Evolutionary conservation across 2,797 vertebrate species (phyloP).

Genomic region (Dicrostonyx torquatus): DNA sequence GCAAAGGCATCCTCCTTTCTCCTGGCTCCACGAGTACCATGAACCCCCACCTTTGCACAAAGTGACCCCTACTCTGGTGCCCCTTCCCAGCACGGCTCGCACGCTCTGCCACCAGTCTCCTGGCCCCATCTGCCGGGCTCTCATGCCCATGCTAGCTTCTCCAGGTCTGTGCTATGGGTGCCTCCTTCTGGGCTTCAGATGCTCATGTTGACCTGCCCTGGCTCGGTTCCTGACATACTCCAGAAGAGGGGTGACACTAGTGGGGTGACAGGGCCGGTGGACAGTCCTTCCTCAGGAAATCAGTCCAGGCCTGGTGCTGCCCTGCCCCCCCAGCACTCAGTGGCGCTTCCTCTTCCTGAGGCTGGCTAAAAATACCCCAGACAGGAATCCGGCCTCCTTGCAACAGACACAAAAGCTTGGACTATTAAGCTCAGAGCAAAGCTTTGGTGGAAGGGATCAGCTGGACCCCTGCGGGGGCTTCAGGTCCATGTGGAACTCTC

Average conservation of each 20-base stretch:
- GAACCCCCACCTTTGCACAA: fast-evolving
- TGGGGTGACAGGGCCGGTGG: background rate
- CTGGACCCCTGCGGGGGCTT: background rate
- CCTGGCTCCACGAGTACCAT: fast-evolving
- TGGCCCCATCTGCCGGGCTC: background rate
- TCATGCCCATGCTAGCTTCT: background rate
- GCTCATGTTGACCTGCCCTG: background rate
- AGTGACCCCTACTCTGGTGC: background rate
- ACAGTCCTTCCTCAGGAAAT: constrained; percentile 73
- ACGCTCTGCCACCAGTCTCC: background rate
- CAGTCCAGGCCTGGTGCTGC: background rate
- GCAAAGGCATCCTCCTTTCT: background rate
- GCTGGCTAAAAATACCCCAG: constrained; percentile 68
- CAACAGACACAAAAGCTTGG: constrained; percentile 35
- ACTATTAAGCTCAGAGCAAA: background rate
- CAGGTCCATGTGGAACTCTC: background rate
- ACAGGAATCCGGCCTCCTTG: constrained; percentile 62
- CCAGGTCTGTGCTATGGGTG: background rate
- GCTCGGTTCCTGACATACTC: background rate
- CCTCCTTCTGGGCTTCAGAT: background rate
- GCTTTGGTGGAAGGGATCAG: background rate
- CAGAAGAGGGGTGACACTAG: background rate
- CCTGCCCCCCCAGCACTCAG: background rate
- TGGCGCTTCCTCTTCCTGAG: constrained; percentile 71
- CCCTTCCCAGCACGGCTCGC: background rate